Conservation (phyloP, 2,797 vertebrate genomes). For the Anolis apletophallus region DNA sequence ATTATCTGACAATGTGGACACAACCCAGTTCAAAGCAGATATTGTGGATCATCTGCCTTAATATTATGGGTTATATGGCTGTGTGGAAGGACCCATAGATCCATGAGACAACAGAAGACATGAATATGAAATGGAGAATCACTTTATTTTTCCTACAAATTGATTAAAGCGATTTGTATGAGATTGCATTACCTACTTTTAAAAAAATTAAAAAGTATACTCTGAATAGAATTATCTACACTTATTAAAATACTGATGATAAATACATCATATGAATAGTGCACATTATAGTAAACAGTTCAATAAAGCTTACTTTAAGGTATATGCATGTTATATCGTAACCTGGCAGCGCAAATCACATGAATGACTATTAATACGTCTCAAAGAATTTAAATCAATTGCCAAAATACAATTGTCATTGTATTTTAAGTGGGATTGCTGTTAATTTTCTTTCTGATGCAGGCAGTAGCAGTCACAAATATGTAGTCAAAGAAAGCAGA, state of each 20-base stretch:
- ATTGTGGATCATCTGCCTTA: too few relatives aligned
- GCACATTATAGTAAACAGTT: neutral
- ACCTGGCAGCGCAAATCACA: neutral
- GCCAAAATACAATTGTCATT: neutral
- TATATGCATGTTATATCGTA: neutral
- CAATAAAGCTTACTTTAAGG: neutral
- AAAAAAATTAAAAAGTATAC: too few relatives aligned
- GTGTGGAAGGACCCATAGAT: neutral
- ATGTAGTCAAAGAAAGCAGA: neutral
- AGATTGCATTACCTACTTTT: too few relatives aligned
- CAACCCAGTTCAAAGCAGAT: too few relatives aligned
- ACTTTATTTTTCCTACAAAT: neutral
- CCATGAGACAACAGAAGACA: neutral
- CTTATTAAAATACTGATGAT: neutral
- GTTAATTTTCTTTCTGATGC: neutral
- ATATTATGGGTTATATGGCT: too few relatives aligned
- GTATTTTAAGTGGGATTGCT: neutral
- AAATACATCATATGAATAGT: too few relatives aligned
- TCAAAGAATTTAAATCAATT: neutral
- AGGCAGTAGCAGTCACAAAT: neutral
- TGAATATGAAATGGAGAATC: slow-evolving; percentile 33
- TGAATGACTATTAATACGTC: neutral
- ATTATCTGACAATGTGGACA: too few relatives aligned
- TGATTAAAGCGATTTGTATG: slow-evolving; percentile 17
- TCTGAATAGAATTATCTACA: neutral